Evolutionary conservation across 2,113 vertebrate species (phyloP).

Genomic region (Bos taurus): ARS-UCD2.0 NC_037349.1:13497001-13497500

Average conservation of each 20-base stretch:
- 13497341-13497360: not conserved
- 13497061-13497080: not conserved
- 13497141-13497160: not conserved
- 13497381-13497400: not conserved
- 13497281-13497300: not conserved
- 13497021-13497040: not conserved
- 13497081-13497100: not conserved
- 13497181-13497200: not conserved
- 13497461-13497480: not conserved
- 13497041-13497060: not conserved
- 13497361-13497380: not conserved
- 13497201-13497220: not conserved
- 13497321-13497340: not conserved
- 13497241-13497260: not conserved
- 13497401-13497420: not conserved
- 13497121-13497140: not conserved
- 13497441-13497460: not conserved
- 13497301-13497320: not conserved
- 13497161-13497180: not conserved
- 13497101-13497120: not conserved
- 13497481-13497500: not conserved
- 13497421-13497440: not conserved
- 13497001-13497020: fast-evolving
- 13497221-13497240: not conserved
- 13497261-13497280: not conserved